Base-by-base conservation (phyloP, 2,113 vertebrate species). In the Osmerus mordax region DNA sequence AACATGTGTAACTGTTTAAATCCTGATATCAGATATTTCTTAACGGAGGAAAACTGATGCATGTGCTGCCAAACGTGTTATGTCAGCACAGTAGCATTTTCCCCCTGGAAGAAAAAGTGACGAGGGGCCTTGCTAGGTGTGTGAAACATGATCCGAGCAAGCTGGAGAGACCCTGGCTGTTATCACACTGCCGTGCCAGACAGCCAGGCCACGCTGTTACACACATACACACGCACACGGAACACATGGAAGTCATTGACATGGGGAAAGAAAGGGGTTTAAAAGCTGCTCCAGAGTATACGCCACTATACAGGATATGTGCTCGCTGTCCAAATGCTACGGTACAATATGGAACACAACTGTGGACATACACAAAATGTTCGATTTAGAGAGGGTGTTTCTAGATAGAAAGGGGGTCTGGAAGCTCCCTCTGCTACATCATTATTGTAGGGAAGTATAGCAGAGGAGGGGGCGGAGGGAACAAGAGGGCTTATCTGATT, bases 1-100 rank as follows among this genome's bases (percentile, higher is more conserved):
- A 51, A 41, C 36, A 65, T 51, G 36, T 65, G 64, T 36, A 51
- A 51, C 64, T 51, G 32, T 51, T 65, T 65, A 51, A 51, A 65
- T 51, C 16, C 32, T 65, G 36, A 5, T 64, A 9, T 36, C 12
- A 64, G 62, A 65, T 65, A 65, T 65, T 19, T 65, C 47, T 65
- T 16, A 63, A 64, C 32, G 15, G 18, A 65, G 25, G 64, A 65
- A 65, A 47, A n/a, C 12, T 32, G 2, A 12, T 51, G 32, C 12
- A 36, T 64, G 62, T 32, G 29, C 62, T 36, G 28, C 62, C 62
- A 64, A 41, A 36, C 15, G 5, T 64, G 28, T 65, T 41, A 65
- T 36, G 7, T 65, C 64, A 47, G 29, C 61, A 63, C 28, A 32
- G 61, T 32, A 63, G 28, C 32, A n/a, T 65, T 65, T 47, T 63